Evolutionary conservation across 2,888 invertebrate genomes (phyloP).

Genomic region (Cremastobaeus sp.): DNA sequence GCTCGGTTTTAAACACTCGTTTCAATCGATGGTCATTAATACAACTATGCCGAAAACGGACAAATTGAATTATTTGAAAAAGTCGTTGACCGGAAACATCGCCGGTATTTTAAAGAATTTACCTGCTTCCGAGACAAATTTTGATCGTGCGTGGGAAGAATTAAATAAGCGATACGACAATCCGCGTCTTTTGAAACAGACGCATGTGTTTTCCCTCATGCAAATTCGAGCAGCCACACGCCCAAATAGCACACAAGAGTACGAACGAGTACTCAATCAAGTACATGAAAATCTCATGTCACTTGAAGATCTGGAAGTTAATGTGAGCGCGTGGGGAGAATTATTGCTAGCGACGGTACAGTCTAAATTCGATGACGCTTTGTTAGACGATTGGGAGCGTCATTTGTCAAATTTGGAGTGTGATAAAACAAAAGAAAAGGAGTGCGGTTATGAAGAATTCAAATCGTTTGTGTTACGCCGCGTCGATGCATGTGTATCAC

Average conservation of each 20-base stretch:
- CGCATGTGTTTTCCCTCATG: not conserved
- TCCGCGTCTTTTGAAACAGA: not conserved
- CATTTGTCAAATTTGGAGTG: too few species aligned
- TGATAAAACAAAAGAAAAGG: not conserved
- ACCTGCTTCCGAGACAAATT: not conserved
- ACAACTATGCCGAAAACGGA: not conserved
- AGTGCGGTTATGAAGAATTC: not conserved
- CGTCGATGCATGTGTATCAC: not conserved
- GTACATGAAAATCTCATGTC: not conserved
- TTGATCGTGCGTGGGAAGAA: conserved; percentile 4
- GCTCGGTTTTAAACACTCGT: not conserved
- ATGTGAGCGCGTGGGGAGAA: not conserved
- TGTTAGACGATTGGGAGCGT: conserved; percentile 2
- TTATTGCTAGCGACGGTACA: not conserved
- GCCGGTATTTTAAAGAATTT: not conserved
- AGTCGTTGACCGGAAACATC: not conserved
- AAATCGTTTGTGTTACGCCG: not conserved
- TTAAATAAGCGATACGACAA: conserved; percentile 4
- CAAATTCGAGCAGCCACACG: not conserved
- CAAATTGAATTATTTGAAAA: too few species aligned
- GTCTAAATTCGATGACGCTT: not conserved
- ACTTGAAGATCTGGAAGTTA: not conserved
- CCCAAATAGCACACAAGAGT: not conserved
- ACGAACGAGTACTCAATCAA: not conserved
- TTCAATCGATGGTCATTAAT: not conserved